Conservation (phyloP, 2,113 vertebrate genomes). For the Takifugu flavidus region DNA sequence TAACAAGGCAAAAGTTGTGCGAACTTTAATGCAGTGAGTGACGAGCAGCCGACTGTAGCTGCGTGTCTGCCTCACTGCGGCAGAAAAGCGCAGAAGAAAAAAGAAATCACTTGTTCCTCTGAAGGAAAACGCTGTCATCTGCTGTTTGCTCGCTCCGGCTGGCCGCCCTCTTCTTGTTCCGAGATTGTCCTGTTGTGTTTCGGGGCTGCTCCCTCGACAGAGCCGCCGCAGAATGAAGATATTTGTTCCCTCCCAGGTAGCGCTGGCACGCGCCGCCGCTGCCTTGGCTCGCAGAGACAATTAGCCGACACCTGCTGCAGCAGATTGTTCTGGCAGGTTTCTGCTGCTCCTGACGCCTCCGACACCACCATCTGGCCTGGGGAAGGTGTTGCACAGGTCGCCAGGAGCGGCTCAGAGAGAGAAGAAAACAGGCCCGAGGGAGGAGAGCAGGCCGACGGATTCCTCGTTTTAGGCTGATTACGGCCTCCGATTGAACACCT, state of each 20-base stretch:
- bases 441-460: constrained; percentile 1
- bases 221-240: constrained; percentile 74
- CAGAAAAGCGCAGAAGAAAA: not conserved
- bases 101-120: not conserved
- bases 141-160: not conserved
- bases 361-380: constrained; percentile 85
- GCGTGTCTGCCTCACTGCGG: too few species aligned
- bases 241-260: constrained; percentile 81
- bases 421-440: constrained; percentile 30
- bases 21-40: not conserved
- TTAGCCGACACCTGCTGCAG: constrained; percentile 90
- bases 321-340: constrained; percentile 94
- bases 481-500: constrained; percentile 2
- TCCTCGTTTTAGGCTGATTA: constrained; percentile 2
- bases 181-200: constrained; percentile 47
- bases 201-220: constrained; percentile 53
- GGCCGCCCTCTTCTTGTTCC: constrained; percentile 22
- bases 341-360: constrained; percentile 80
- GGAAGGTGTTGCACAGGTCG: constrained; percentile 89
- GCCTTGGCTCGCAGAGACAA: constrained; percentile 83
- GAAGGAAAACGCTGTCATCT: constrained; percentile 1
- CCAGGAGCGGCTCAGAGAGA: constrained; percentile 39
- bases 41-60: too few species aligned
- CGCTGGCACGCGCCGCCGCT: constrained; percentile 66
- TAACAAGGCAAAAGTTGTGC: constrained; percentile 32